Evolutionary conservation across 2,113 vertebrate species (phyloP).

Genomic region (Bos javanicus): DNA sequence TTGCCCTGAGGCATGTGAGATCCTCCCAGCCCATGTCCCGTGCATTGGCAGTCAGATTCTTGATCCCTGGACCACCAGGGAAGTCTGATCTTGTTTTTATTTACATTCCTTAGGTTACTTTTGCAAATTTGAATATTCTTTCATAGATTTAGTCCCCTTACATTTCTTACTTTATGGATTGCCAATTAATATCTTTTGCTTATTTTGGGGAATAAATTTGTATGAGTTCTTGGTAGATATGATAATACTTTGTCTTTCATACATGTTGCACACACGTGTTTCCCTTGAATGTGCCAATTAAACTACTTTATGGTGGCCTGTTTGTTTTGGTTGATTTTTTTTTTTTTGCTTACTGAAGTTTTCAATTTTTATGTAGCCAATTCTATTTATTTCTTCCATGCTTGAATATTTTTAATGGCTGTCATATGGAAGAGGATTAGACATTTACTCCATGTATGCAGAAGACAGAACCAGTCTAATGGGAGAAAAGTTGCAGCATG

Average conservation of each 20-base stretch:
- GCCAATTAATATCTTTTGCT: not conserved
- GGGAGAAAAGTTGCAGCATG: not conserved
- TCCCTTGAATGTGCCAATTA: not conserved
- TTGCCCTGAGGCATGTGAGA: not conserved
- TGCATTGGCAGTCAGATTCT: not conserved
- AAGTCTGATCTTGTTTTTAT: not conserved
- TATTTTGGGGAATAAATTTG: not conserved
- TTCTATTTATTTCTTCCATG: not conserved
- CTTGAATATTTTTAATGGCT: not conserved
- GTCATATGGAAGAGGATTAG: not conserved
- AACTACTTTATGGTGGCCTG: not conserved
- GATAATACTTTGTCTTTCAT: not conserved
- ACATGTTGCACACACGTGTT: not conserved
- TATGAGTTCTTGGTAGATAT: not conserved
- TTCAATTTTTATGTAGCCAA: not conserved
- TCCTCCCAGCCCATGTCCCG: not conserved
- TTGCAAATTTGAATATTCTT: not conserved
- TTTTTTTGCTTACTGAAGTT: not conserved
- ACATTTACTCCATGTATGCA: not conserved
- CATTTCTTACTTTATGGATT: not conserved
- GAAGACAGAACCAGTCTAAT: not conserved
- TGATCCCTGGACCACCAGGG: not conserved
- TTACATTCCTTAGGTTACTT: not conserved
- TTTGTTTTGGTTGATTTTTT: not conserved
- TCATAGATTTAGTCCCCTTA: not conserved